A percentile compares a stretch with the other conserved stretches of the same genome.
Evolutionary conservation across 2,888 invertebrate genomes (phyloP).

Genomic region (Stenchaetothrips biformis): DNA sequence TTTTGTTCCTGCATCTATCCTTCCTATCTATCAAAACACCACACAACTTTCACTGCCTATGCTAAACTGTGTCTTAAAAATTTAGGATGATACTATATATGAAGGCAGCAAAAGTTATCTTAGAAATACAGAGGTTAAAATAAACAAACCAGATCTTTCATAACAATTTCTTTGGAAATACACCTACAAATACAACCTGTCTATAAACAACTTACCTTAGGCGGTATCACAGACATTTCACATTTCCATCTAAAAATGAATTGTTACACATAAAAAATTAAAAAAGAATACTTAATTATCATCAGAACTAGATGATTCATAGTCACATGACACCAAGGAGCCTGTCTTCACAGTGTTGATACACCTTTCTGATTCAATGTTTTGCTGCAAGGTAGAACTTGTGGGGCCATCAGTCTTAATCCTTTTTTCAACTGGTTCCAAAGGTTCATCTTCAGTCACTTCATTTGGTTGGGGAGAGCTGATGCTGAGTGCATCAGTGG

Average conservation of each 20-base stretch:
- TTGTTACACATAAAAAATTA: slow-evolving; percentile 5
- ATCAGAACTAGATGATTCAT: slow-evolving; percentile 35
- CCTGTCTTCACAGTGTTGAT: not conserved
- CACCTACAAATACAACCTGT: too few relatives aligned
- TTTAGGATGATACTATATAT: too few relatives aligned
- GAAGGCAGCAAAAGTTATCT: too few relatives aligned
- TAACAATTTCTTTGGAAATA: too few relatives aligned
- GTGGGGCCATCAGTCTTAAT: slow-evolving; percentile 23
- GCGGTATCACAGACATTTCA: too few relatives aligned
- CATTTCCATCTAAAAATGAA: not conserved
- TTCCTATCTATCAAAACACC: not conserved
- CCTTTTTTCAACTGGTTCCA: not conserved
- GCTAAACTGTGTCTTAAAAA: too few relatives aligned
- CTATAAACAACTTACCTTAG: too few relatives aligned
- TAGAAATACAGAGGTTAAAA: too few relatives aligned
- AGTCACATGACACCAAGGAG: slow-evolving; percentile 36
- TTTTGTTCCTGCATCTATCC: not conserved
- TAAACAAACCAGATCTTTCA: too few relatives aligned
- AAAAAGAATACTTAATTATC: slow-evolving; percentile 29
- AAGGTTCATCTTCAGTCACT: not conserved
- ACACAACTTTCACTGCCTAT: too few relatives aligned
- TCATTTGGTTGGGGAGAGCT: not conserved
- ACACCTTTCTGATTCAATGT: slow-evolving; percentile 23
- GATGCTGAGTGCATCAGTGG: not conserved
- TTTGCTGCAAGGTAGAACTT: slow-evolving; percentile 27